Evolutionary conservation across 2,888 invertebrate genomes (phyloP), one percentile per base, ranked within the genome.

Genomic region (Zelleria hepariella): DNA sequence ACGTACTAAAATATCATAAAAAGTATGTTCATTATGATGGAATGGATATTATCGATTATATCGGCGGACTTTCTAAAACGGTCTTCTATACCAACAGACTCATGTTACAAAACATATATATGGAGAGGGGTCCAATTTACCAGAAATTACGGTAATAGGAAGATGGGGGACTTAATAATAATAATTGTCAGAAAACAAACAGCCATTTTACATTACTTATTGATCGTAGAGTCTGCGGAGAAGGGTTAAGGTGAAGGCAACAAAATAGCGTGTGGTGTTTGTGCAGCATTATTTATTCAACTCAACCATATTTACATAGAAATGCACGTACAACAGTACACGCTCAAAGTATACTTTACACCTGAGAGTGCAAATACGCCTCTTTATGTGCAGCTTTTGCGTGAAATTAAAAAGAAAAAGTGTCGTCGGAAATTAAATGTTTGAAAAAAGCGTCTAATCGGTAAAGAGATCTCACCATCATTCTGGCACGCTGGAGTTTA

Each of bases 231-330:
- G 7, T 20, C 21, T 49, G 49, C 21, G 18, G 49, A 49, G 49
- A 8, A 25, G 24, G 25, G 42, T 23, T 53, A 52, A 75, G 78
- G 79, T 79, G 76, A 77, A 42, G 74, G 72, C 74, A 70, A 70
- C 67, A 78, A 78, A 82, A 81, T 72, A 75, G 72, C 72, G 75
- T 75, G 76, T 42, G 23, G 67, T 72, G 69, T 75, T 72, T 70
- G 67, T 69, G 62, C 77, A 79, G 79, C 77, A 67, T 32, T 73
- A 67, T 85, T 83, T 84, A 83, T 82, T 79, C 63, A 74, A 71
- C 61, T 65, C 32, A 42, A 15, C 15, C 64, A 64, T 71, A 71
- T 75, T 72, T 75, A 75, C 73, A 79, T 68, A 74, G 65, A 69
- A 72, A 68, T 67, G 69, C 70, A 69, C 67, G 71, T 42, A 2